These are phyloP conservation scores for Morus bassanus DNA, from an alignment of 2,797 vertebrate genomes.

Conservation along the genomic window DNA sequence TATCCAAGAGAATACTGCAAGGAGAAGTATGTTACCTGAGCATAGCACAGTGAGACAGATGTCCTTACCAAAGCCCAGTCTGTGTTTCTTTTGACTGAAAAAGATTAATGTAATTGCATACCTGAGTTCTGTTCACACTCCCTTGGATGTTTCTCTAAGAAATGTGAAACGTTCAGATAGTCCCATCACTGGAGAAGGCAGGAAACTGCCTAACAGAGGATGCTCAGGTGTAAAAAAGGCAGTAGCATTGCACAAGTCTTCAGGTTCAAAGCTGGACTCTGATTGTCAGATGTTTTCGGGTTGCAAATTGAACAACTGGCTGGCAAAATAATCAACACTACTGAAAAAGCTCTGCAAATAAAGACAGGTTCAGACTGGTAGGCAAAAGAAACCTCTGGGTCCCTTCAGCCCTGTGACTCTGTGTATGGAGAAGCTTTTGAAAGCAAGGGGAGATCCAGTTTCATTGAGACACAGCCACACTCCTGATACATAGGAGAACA, in stretches of 20 bases:
- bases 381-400: neutral
- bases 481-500: neutral
- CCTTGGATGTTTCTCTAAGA: neutral
- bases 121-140: neutral
- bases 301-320: neutral
- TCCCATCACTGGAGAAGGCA: neutral
- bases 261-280: neutral
- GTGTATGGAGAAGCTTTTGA: neutral
- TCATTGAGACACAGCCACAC: rapidly evolving
- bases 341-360: neutral
- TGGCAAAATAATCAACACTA: neutral
- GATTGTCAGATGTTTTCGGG: neutral
- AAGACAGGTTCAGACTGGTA: neutral
- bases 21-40: neutral
- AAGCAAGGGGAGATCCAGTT: neutral
- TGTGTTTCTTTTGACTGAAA: neutral
- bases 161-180: neutral
- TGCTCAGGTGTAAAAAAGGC: neutral
- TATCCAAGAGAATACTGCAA: neutral
- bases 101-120: neutral
- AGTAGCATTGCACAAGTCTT: neutral
- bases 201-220: neutral
- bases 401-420: neutral
- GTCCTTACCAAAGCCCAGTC: neutral
- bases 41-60: neutral